Evolutionary conservation across 1,140 invertebrate genomes (phyloP), one percentile per base, ranked within the genome.

Genomic region (Caenorhabditis elegans): DNA sequence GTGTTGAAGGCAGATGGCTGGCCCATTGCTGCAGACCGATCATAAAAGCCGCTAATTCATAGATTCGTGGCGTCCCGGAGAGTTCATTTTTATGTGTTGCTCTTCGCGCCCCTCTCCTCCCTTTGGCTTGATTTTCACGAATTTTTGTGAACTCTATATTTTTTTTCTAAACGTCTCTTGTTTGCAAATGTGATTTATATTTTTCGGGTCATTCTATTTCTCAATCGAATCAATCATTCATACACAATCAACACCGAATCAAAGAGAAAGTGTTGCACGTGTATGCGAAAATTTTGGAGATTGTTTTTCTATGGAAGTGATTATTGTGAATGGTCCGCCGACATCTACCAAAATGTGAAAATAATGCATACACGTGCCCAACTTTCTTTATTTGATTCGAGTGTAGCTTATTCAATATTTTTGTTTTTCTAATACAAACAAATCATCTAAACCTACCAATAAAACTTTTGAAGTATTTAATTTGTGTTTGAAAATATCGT

Each of bases 121-220:
- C 28, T 34, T 70, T 34, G 15, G 39, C 28, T 70, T 34, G 60
- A 70, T 39, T 70, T 39, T 34, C 3, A 39, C 34, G 60, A 70
- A 39, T 70, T 70, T 31, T 39, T 70, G 60, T 39, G 60, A 70
- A 70, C 28, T 60, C 53, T n/a, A n/a, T 60, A 3, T 34, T 60
- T 60, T 60, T 60, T 34, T 60, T 22, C 26, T 3, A 10, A 48
- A 48, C 11, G 26, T 55, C 15, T 70, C 31, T 70, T 70, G 60
- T 70, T 70, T 70, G 34, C 60, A 70, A 70, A 70, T 70, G 60
- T 70, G 60, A 70, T 70, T 70, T 70, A 70, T 70, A 70, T 70
- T 39, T 70, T 70, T 34, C 60, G 60, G 60, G 60, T 70, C 60
- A 70, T 70, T 70, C 10, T 19, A 22, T 70, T 70, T 39, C 34